Conservation (phyloP, 2,888 invertebrate genomes). For the Acholoe squamosa region DNA sequence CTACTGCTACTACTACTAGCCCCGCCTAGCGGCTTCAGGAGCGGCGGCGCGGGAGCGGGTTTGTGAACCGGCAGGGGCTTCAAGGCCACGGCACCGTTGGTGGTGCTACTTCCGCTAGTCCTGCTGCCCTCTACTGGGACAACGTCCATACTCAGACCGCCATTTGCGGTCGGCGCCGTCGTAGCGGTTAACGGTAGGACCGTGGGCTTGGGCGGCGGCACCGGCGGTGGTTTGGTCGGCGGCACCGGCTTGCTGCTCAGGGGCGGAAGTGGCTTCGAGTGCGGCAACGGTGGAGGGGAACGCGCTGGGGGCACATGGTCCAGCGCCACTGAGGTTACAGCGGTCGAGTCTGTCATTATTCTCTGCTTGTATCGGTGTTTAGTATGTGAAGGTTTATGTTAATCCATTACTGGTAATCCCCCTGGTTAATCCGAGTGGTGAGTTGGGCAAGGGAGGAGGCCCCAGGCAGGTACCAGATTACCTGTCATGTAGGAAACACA, state of each 20-base stretch:
- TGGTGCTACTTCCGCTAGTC: neutral
- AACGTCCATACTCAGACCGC: neutral
- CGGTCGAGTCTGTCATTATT: neutral
- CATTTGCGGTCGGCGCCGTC: neutral
- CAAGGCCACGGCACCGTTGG: constrained; percentile 21
- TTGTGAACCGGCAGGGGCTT: constrained; percentile 31
- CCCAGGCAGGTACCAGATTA: too few species aligned
- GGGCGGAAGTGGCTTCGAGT: neutral
- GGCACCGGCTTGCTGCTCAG: neutral
- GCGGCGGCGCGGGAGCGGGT: constrained; percentile 40
- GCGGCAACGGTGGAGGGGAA: constrained; percentile 19
- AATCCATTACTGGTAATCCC: too few species aligned
- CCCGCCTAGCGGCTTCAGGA: constrained; percentile 46
- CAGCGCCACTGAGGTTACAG: neutral
- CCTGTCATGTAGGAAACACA: too few species aligned
- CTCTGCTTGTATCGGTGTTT: neutral
- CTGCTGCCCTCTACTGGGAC: neutral
- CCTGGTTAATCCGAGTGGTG: too few species aligned
- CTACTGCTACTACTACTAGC: constrained; percentile 59
- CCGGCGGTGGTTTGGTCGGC: constrained; percentile 34
- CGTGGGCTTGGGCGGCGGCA: constrained; percentile 57
- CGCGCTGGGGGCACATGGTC: constrained; percentile 36
- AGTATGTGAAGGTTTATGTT: neutral
- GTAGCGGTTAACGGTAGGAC: constrained; percentile 46
- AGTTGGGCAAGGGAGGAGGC: too few species aligned